Evolutionary conservation across 1,140 invertebrate species (phyloP), one percentile per base, ranked within the genome.

Genomic region (Caenorhabditis briggsae): DNA sequence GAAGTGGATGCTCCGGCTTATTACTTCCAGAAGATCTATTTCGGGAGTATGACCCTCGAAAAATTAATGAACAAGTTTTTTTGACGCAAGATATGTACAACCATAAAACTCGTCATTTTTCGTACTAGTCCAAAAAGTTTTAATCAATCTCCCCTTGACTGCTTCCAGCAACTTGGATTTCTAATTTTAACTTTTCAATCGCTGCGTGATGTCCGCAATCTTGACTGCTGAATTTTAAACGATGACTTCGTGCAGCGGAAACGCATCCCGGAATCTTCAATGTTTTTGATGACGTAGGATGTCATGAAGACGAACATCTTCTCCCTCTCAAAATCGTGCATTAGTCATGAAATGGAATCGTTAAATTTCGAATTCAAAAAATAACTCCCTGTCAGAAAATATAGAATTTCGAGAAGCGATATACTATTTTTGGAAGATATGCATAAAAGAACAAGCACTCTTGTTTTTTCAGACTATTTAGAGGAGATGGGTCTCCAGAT

Each of bases 261-360:
- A 78, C 46, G 70, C 70, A 78, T 78, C 41, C 25, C 25, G 18
- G 46, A n/a, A 25, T 78, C 14, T 14, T 9, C 70, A 78, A 53
- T 78, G 70, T 78, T 78, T 50, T 46, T 78, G 70, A 78, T 78
- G 70, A 78, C 70, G 70, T 78, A 48, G 46, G 33, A 33, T 48
- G n/a, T 33, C 25, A 18, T 61, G 5, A 61, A 25, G 7, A 61
- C 9, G 70, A 50, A 78, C 43, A 33, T 50, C 43, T n/a, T 3
- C n/a, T 46, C 33, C 33, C 33, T 33, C 33, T 33, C 33, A 33
- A 33, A 25, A 25, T 46, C 41, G 70, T 78, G 25, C 46, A 78
- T 78, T 78, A 78, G 70, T 78, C 70, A 78, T 78, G 46, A 20
- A 14, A 25, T 33, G 25, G 25, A 53, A 53, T 23, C 46, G 65